Conservation (phyloP, 2,113 vertebrate species). For the Cercocebus atys region DNA sequence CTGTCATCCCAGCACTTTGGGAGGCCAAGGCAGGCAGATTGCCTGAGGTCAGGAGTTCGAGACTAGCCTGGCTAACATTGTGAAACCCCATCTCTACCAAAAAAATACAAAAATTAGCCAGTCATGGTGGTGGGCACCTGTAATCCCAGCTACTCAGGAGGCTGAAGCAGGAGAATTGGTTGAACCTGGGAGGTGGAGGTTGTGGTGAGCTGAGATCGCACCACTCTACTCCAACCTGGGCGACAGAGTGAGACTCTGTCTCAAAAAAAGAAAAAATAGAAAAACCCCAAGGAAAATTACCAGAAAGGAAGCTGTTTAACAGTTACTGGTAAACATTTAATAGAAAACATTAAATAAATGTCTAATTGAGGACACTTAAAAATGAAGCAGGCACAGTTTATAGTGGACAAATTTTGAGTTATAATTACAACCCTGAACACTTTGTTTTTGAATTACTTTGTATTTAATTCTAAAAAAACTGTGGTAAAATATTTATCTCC, state of each 20-base stretch:
- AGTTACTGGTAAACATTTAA: neutral
- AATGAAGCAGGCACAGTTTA: neutral
- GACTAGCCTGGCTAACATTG: no score
- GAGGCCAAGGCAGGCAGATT: no score
- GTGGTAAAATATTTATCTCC: neutral
- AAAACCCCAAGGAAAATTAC: neutral
- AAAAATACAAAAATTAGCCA: no score
- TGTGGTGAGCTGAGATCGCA: accelerated
- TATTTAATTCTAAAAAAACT: neutral
- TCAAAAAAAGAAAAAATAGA: neutral
- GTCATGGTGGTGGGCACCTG: no score
- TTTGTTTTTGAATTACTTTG: neutral
- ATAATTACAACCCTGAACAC: neutral
- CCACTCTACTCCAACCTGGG: no score
- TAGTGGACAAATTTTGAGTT: neutral
- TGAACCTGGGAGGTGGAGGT: no score
- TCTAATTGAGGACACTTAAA: neutral
- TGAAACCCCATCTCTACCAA: no score
- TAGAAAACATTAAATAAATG: neutral
- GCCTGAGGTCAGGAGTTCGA: no score
- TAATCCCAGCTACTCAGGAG: no score
- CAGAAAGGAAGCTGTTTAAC: neutral
- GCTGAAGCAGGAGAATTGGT: no score
- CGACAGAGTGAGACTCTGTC: no score
- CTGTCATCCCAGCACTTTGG: no score